Percentiles rank a stretch among this genome's conserved stretches.
Evolutionary conservation across 1,140 invertebrate species (phyloP).

Genomic region (Sinella curviseta): DNA sequence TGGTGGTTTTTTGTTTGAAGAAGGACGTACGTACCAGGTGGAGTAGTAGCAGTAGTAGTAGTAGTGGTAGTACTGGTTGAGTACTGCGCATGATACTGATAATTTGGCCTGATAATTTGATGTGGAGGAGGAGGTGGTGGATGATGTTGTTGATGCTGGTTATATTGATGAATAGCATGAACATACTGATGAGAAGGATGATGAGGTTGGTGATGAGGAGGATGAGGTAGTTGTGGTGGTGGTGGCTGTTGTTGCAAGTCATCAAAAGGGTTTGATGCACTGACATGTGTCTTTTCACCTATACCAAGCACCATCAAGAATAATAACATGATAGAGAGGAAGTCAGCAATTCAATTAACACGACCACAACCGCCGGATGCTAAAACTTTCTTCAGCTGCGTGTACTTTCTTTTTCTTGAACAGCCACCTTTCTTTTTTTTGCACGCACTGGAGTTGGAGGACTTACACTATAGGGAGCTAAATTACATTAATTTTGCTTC

Average conservation of each 20-base stretch:
- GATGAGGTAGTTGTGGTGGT: slow-evolving; percentile 51
- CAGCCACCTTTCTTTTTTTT: too few species aligned
- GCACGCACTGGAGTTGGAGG: too few species aligned
- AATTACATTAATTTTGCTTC: too few species aligned
- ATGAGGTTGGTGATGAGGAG: background rate
- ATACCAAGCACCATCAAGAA: background rate
- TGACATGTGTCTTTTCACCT: slow-evolving; percentile 68
- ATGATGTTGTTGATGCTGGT: slow-evolving; percentile 38
- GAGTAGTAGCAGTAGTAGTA: slow-evolving; percentile 15
- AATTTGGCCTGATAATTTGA: slow-evolving; percentile 36
- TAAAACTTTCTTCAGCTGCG: too few species aligned
- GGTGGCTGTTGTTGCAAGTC: slow-evolving; percentile 63
- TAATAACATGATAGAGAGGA: too few species aligned
- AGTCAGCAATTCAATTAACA: too few species aligned
- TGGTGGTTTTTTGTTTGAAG: background rate
- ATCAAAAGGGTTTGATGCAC: slow-evolving; percentile 79
- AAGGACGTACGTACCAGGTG: slow-evolving; percentile 7
- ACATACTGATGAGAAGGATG: background rate
- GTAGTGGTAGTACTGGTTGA: slow-evolving; percentile 5
- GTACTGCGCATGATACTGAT: slow-evolving; percentile 38
- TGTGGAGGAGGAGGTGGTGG: slow-evolving; percentile 40
- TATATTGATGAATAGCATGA: background rate
- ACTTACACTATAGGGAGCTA: too few species aligned
- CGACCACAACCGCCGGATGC: too few species aligned
- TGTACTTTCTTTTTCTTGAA: too few species aligned